Percentiles rank a stretch among this genome's conserved stretches.
phyloP scores from a whole-genome alignment of 1,140 invertebrate genomes.

The Samia ricini region DNA sequence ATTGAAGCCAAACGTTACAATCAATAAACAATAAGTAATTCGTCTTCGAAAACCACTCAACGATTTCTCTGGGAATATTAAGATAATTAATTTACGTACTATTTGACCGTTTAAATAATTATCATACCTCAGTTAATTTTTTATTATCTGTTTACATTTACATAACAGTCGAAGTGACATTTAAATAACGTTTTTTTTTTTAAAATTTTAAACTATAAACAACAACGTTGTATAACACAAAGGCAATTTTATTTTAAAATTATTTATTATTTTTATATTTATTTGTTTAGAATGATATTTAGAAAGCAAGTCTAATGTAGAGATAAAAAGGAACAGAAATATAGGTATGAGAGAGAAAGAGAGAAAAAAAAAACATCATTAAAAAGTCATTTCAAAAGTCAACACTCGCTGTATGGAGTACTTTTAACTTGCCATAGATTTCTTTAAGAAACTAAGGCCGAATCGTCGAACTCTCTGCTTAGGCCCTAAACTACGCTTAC shows the following conservation, averaged over 20 bases:
- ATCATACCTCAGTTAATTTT: too few species aligned
- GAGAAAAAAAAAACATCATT: background rate
- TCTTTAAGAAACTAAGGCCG: constrained; percentile 22
- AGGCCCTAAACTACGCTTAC: constrained; percentile 29
- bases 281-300: too few species aligned
- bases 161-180: background rate
- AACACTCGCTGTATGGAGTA: constrained; percentile 5
- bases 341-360: background rate
- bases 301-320: too few species aligned
- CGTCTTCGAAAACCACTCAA: too few species aligned
- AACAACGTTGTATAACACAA: too few species aligned
- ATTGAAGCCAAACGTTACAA: too few species aligned
- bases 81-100: too few species aligned
- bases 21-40: too few species aligned
- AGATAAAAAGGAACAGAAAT: too few species aligned
- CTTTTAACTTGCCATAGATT: constrained; percentile 16
- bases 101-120: too few species aligned
- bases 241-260: background rate
- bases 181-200: background rate
- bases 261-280: too few species aligned
- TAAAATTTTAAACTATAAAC: background rate
- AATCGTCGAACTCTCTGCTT: constrained; percentile 3
- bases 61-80: too few species aligned
- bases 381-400: background rate
- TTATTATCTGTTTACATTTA: background rate